phyloP scores from a whole-genome alignment of 2,888 invertebrate species.

The Hipparchia semele region DNA sequence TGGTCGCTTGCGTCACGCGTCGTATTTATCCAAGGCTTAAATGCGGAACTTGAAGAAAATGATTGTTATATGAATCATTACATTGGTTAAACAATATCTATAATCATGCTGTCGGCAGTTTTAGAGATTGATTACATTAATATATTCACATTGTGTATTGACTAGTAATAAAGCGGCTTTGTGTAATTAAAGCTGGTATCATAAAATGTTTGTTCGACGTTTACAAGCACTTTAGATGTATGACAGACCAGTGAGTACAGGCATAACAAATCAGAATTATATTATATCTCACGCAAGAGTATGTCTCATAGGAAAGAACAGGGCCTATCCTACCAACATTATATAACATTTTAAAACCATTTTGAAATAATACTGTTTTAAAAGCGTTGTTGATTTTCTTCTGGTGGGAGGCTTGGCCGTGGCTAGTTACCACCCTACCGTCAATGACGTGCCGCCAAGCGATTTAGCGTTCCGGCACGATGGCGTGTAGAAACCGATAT shows the following conservation, averaged over 20 bases:
- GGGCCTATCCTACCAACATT: no score
- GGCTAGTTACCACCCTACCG: no score
- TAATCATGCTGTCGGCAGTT: conserved; percentile 18
- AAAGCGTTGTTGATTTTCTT: no score
- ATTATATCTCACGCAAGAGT: no score
- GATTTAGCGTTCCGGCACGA: no score
- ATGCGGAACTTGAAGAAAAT: conserved; percentile 15
- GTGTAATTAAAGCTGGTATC: not conserved
- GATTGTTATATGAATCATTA: conserved; percentile 9
- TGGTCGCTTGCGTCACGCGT: not conserved
- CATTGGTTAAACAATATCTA: conserved; percentile 15
- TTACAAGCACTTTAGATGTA: not conserved
- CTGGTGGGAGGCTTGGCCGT: no score
- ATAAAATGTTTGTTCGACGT: not conserved
- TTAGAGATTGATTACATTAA: conserved; percentile 6
- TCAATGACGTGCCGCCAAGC: no score
- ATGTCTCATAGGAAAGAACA: no score
- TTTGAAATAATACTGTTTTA: no score
- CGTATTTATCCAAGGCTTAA: not conserved
- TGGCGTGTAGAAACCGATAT: no score
- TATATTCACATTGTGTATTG: not conserved
- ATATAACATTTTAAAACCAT: no score
- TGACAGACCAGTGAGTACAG: not conserved
- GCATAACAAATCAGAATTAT: not conserved
- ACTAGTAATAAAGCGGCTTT: not conserved